Conservation (phyloP, 2,113 vertebrate genomes). For the Myiozetetes cayanensis region DNA sequence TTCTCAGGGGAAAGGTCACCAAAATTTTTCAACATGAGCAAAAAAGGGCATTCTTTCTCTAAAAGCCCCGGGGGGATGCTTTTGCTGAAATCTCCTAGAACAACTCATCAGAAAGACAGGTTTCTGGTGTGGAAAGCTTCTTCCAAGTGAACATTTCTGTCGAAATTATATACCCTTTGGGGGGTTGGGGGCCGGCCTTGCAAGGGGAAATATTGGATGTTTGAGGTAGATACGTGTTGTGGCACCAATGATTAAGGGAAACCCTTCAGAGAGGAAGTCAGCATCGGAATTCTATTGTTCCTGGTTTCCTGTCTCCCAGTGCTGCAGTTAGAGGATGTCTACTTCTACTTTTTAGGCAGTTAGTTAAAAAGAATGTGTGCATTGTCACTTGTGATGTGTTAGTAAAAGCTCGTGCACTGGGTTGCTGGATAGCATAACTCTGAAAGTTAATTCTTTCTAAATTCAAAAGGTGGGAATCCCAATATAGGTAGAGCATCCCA, state of each 20-base stretch:
- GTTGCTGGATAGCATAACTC: not conserved
- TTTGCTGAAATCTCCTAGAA: not conserved
- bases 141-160: not conserved
- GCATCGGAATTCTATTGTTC: not conserved
- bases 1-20: not conserved
- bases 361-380: not conserved
- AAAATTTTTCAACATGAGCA: conserved; percentile 15
- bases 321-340: not conserved
- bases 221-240: not conserved
- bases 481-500: not conserved
- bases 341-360: not conserved
- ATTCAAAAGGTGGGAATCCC: not conserved
- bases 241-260: not conserved
- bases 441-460: not conserved
- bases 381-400: not conserved
- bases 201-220: not conserved
- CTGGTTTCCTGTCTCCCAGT: not conserved
- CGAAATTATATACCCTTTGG: fast-evolving
- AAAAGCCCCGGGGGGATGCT: not conserved
- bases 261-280: not conserved
- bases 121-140: not conserved
- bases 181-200: not conserved
- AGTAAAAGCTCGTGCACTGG: not conserved
- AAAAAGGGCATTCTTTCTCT: not conserved
- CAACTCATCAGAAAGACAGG: not conserved